These are phyloP conservation scores for Drosophila rubida DNA, from an alignment of 2,888 invertebrate species.

Conservation along the genomic window DNA sequence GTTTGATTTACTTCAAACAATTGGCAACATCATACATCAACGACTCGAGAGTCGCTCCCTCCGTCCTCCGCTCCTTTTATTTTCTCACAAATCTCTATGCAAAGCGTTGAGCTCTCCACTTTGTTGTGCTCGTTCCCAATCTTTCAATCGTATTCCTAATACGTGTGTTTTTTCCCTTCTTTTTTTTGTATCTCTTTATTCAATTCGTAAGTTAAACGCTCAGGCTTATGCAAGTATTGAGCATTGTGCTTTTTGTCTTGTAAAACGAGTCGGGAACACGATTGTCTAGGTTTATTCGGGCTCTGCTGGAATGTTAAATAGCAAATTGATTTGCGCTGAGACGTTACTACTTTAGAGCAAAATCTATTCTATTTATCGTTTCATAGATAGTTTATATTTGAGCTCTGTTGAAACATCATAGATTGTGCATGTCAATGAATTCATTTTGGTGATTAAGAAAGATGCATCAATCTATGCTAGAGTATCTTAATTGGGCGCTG, in stretches of 20 bases:
- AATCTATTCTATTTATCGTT: too few species aligned
- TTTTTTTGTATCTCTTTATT: conserved; percentile 20
- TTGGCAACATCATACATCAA: conserved; percentile 81
- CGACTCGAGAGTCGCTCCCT: too few species aligned
- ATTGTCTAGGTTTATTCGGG: conserved; percentile 2
- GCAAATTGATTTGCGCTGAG: neutral
- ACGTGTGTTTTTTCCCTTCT: too few species aligned
- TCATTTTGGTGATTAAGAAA: too few species aligned
- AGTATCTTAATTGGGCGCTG: too few species aligned
- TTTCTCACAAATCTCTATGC: conserved; percentile 65
- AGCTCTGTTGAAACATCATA: too few species aligned
- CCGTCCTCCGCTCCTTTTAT: conserved; percentile 21
- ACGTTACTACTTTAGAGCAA: too few species aligned
- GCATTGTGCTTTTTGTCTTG: conserved; percentile 5
- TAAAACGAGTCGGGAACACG: conserved; percentile 12
- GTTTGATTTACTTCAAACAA: conserved; percentile 80
- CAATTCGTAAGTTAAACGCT: conserved; percentile 25
- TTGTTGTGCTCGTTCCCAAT: conserved; percentile 27
- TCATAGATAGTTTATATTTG: too few species aligned
- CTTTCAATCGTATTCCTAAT: conserved; percentile 39
- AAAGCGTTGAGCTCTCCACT: conserved; percentile 42
- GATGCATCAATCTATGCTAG: too few species aligned
- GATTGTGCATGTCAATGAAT: too few species aligned
- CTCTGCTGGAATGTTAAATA: neutral
- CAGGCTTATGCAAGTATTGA: conserved; percentile 24